Conservation (phyloP, 2,888 invertebrate genomes). For the Patella caerulea region DNA sequence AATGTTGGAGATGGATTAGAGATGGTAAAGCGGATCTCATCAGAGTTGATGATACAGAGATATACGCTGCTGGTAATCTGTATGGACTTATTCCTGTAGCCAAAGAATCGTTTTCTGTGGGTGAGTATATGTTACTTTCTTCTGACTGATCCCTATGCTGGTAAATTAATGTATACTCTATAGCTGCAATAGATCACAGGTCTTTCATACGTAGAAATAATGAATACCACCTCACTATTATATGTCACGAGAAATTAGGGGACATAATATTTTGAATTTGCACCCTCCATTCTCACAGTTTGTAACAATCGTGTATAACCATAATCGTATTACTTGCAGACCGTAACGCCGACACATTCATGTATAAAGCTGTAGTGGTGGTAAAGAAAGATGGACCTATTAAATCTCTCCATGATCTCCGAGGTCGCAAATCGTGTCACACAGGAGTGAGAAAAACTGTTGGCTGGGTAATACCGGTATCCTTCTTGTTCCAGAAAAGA, state of each 20-base stretch:
- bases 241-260: no score
- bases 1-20: conserved; percentile 27
- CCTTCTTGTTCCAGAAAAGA: conserved; percentile 84
- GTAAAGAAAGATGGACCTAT: conserved; percentile 22
- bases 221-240: no score
- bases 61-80: conserved; percentile 29
- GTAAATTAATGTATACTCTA: no score
- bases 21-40: conserved; percentile 30
- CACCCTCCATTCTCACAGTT: no score
- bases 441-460: conserved; percentile 88
- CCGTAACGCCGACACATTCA: conserved; percentile 14
- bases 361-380: conserved; percentile 33
- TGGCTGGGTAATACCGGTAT: conserved; percentile 92
- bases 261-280: no score
- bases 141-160: no score
- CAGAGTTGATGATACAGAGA: conserved; percentile 27
- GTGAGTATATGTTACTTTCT: not conserved
- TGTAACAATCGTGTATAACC: not conserved
- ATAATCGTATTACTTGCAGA: conserved; percentile 11
- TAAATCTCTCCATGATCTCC: conserved; percentile 17
- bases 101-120: conserved; percentile 17
- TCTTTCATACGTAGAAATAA: no score
- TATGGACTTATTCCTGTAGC: conserved; percentile 25
- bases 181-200: no score
- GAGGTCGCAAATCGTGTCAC: conserved; percentile 33